A percentile compares a stretch with the other conserved stretches of the same genome.
Evolutionary conservation across 1,140 invertebrate genomes (phyloP).

Genomic region (Drosophila rhopaloa): DNA sequence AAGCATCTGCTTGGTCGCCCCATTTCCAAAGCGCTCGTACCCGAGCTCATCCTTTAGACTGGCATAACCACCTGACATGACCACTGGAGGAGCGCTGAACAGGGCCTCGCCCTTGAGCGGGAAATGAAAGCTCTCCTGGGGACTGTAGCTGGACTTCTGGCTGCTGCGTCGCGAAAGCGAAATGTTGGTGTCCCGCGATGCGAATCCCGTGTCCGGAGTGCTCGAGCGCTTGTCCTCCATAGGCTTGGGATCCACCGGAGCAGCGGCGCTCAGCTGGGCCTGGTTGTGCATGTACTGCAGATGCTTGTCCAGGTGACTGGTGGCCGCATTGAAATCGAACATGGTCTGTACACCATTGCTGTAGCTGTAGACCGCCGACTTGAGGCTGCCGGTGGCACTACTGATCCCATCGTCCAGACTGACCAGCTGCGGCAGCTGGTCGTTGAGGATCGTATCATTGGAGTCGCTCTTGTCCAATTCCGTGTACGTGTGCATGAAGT

Average conservation of each 20-base stretch:
- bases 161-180: slow-evolving; percentile 81
- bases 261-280: slow-evolving; percentile 53
- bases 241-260: slow-evolving; percentile 30
- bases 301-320: slow-evolving; percentile 80
- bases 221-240: slow-evolving; percentile 80
- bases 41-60: slow-evolving; percentile 56
- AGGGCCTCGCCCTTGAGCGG: slow-evolving; percentile 68
- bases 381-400: slow-evolving; percentile 77
- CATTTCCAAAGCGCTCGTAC: slow-evolving; percentile 66
- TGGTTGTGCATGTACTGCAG: slow-evolving; percentile 81
- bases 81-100: slow-evolving; percentile 59
- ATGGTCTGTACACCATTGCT: slow-evolving; percentile 81
- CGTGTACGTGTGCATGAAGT: slow-evolving; percentile 84
- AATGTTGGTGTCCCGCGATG: slow-evolving; percentile 80
- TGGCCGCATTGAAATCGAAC: slow-evolving; percentile 82
- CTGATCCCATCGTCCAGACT: slow-evolving; percentile 79
- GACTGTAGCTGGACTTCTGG: slow-evolving; percentile 83
- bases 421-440: slow-evolving; percentile 71
- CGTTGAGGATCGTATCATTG: slow-evolving; percentile 81
- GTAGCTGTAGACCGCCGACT: slow-evolving; percentile 80
- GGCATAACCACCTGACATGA: slow-evolving; percentile 45
- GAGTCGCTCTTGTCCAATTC: slow-evolving; percentile 84
- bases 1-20: slow-evolving; percentile 65
- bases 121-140: slow-evolving; percentile 78
- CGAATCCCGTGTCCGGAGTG: slow-evolving; percentile 83